Percentiles rank a stretch among this genome's conserved stretches.
These are phyloP conservation scores for Muricea muricata DNA, from an alignment of 92 coral and sea anemone species.

Conservation along the genomic window DNA sequence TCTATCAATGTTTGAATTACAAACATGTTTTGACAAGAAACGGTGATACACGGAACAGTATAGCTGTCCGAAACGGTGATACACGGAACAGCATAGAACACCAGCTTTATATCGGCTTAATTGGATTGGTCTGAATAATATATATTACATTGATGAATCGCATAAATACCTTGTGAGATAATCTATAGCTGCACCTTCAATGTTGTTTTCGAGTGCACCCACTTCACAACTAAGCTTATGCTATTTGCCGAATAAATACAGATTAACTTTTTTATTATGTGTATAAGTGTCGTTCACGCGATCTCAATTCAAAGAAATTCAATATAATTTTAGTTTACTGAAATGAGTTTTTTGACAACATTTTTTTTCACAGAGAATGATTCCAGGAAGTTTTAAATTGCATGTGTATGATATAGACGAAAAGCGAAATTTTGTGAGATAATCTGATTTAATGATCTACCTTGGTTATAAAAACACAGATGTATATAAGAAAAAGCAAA, in stretches of 20 bases:
- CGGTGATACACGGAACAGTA: not conserved
- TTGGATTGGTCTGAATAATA: not conserved
- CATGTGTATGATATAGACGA: not conserved
- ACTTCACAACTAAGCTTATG: not conserved
- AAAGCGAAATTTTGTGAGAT: not conserved
- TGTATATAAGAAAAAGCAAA: not conserved
- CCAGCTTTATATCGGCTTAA: too few relatives aligned
- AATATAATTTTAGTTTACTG: not conserved
- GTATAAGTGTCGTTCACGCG: not conserved
- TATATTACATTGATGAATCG: not conserved
- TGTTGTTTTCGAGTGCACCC: not conserved
- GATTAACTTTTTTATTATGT: not conserved
- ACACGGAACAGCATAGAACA: too few relatives aligned
- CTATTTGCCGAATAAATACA: not conserved
- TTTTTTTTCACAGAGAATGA: not conserved
- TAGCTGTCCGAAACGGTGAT: not conserved
- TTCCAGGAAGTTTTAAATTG: not conserved
- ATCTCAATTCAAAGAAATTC: not conserved
- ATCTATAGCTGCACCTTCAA: not conserved
- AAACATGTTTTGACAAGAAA: not conserved
- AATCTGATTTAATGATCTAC: not conserved
- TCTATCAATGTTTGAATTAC: too few relatives aligned
- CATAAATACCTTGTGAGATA: not conserved
- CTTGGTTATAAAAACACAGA: not conserved
- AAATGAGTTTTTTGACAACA: too few relatives aligned